phyloP scores from a whole-genome alignment of 2,797 vertebrate genomes.

The Thripadectes ignobilis region DNA sequence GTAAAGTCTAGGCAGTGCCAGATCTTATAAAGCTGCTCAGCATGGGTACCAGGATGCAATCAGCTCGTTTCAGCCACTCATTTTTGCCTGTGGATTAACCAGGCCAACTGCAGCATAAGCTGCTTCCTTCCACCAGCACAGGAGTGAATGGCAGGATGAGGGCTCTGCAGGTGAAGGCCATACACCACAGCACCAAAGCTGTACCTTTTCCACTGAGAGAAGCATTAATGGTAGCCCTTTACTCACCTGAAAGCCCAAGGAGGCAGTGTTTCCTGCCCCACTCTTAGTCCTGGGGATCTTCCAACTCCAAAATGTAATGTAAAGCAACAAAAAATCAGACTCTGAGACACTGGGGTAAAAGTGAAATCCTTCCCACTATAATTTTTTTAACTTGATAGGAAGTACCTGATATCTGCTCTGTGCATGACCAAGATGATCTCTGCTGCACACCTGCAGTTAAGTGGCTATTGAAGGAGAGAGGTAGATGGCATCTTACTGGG shows the following conservation, averaged over 20 bases:
- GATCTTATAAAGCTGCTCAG: background rate
- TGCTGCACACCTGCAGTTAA: background rate
- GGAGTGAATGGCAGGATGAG: background rate
- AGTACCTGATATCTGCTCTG: background rate
- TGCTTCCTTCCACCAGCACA: background rate
- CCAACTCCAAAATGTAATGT: background rate
- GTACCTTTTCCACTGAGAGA: background rate
- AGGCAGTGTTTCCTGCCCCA: background rate
- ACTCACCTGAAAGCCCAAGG: background rate
- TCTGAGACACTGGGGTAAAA: background rate
- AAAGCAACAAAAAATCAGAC: background rate
- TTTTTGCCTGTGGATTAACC: background rate
- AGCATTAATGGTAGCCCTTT: background rate
- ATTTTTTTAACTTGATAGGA: background rate
- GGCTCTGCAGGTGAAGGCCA: background rate
- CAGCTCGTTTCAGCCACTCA: background rate
- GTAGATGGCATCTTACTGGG: background rate
- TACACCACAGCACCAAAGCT: background rate
- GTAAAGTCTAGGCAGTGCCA: background rate
- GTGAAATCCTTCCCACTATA: background rate
- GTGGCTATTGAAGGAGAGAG: background rate
- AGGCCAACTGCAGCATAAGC: accelerated
- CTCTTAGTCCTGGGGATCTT: background rate
- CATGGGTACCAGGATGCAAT: background rate
- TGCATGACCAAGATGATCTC: background rate